Evolutionary conservation across 2,797 vertebrate genomes (phyloP), one percentile per base, ranked within the genome.

Genomic region (Simalia tracyae): DNA sequence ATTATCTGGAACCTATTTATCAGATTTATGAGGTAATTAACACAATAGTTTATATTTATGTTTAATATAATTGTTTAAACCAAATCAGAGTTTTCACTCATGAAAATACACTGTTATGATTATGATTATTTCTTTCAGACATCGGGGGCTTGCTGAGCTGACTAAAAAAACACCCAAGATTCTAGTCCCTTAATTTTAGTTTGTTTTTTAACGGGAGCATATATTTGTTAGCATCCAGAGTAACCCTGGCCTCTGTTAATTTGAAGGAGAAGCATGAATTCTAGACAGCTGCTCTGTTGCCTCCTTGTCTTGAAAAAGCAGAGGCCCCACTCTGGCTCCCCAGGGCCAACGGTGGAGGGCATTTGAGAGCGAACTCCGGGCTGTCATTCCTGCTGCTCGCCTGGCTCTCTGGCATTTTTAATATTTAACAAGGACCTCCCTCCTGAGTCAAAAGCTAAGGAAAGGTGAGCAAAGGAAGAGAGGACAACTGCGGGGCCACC

Each of bases 331-430:
- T 36, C 85, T 90, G 24, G 50, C 85, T 84, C 57, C 24, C 24
- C 60, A 28, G 64, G 60, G 12, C 86, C 68, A 57, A 66, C n/a
- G 64, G 66, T 19, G n/a, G 66, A 76, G 68, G 68, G 26, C 14
- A 46, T 90, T 54, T 57, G 46, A 87, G 84, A 87, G 81, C 46
- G 56, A 31, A 14, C 66, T 50, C 85, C 63, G 5, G 24, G 28
- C 61, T 89, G 85, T 63, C 66, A n/a, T 90, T 87, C 89, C 89
- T 64, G 89, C 89, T 87, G 89, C 24, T 57, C 28, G 85, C 89
- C 46, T 90, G 63, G 81, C 60, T 68, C 60, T 86, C 81, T 92
- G 92, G 90, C 92, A 92, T 92, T 90, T 92, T 90, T 72, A 92
- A 90, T 92, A 92, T 92, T 92, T 87, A 56, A 92, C 89, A 84